Conservation (phyloP, 53 echinoderm and acorn worm genomes). For the Echinometra lucunter region DNA sequence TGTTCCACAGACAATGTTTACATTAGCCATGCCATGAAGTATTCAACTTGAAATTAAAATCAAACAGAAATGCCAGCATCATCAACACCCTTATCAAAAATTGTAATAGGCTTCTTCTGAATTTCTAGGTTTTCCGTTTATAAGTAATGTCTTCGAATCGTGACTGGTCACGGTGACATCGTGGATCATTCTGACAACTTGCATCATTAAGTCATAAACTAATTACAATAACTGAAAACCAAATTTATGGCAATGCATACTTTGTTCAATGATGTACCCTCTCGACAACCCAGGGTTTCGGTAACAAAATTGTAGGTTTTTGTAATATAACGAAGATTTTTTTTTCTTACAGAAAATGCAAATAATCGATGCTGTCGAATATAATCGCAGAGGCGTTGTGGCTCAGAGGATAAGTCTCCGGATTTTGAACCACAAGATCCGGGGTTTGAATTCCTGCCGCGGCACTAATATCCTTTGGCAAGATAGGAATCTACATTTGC, state of each 20-base stretch:
- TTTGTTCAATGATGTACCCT: neutral
- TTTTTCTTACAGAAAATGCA: neutral
- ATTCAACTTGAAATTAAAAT: neutral
- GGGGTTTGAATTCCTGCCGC: too few species aligned
- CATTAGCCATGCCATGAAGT: neutral
- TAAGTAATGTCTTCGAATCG: neutral
- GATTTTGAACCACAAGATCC: too few species aligned
- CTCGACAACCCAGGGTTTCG: too few species aligned
- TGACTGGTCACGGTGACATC: neutral
- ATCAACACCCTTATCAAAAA: too few species aligned
- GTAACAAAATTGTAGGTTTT: too few species aligned
- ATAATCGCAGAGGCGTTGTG: too few species aligned
- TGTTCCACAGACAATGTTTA: slow-evolving; percentile 4
- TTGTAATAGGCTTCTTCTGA: neutral
- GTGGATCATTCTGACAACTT: neutral
- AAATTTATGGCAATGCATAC: neutral
- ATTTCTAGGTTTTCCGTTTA: neutral
- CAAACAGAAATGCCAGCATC: neutral
- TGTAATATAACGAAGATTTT: neutral
- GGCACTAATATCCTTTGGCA: too few species aligned
- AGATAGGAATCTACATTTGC: too few species aligned
- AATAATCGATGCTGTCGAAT: too few species aligned
- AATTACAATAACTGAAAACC: neutral
- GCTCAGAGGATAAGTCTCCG: too few species aligned
- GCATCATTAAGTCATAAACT: neutral